phyloP scores from a whole-genome alignment of 2,797 vertebrate species.

The Trachurus trachurus region DNA sequence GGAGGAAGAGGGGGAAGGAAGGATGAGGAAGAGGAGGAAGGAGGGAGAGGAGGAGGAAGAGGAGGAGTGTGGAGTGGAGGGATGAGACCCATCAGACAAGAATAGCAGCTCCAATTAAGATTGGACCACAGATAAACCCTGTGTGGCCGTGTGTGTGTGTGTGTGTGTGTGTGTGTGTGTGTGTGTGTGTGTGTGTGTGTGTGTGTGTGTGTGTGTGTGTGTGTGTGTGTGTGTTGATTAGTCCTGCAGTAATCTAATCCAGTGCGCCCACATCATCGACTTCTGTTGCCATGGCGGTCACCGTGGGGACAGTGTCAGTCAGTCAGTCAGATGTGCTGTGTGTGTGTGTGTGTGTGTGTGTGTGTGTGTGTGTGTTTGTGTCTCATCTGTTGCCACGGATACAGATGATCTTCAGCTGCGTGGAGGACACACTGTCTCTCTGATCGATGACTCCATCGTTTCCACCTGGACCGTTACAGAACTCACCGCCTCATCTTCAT shows the following conservation, averaged over 20 bases:
- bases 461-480: background rate
- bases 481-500: too few species aligned
- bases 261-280: constrained; percentile 29
- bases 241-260: constrained; percentile 61
- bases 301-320: constrained; percentile 38
- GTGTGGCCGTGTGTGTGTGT: constrained; percentile 31
- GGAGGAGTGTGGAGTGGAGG: constrained; percentile 28
- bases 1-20: too few species aligned
- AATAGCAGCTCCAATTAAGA: constrained; percentile 81
- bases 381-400: constrained; percentile 71
- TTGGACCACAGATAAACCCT: constrained; percentile 74
- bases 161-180: constrained; percentile 17
- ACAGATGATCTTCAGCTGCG: constrained; percentile 64
- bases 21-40: too few species aligned
- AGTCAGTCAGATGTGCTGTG: background rate
- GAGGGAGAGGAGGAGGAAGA: constrained; percentile 15
- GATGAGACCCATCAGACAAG: constrained; percentile 54
- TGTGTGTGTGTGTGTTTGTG: background rate
- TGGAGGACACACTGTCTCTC: constrained; percentile 55
- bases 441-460: background rate
- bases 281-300: constrained; percentile 56
- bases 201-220: constrained; percentile 30
- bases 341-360: background rate
- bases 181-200: constrained; percentile 17
- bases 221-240: constrained; percentile 32